Conservation (phyloP, 2,888 invertebrate genomes). For the Prionchulus punctatus region DNA sequence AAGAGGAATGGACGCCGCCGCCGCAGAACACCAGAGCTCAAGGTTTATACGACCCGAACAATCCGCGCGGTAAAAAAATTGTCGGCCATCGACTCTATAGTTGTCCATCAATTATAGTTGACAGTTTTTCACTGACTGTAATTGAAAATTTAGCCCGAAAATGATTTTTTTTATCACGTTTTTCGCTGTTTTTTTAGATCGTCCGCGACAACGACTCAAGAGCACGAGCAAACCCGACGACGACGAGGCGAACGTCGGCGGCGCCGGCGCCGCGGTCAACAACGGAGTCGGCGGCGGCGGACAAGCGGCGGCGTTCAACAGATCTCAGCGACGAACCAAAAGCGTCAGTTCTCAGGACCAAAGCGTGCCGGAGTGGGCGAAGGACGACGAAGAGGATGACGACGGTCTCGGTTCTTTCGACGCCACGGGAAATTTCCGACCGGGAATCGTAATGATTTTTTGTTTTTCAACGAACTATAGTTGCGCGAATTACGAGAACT, state of each 20-base stretch:
- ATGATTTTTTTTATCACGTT: not conserved
- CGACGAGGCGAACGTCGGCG: not conserved
- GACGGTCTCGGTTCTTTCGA: constrained; percentile 1
- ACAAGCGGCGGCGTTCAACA: constrained; percentile 4
- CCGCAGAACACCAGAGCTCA: constrained; percentile 20
- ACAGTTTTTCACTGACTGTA: too few relatives aligned
- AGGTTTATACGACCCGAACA: constrained; percentile 17
- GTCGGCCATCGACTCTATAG: too few relatives aligned
- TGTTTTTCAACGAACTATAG: too few relatives aligned
- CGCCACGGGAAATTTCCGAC: constrained; percentile 2
- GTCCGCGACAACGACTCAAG: constrained; percentile 16
- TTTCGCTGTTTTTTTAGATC: constrained; percentile 11
- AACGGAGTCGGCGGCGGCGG: not conserved
- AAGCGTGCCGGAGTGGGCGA: constrained; percentile 15
- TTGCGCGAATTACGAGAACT: too few relatives aligned
- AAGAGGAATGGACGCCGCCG: constrained; percentile 8
- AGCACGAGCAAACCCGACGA: constrained; percentile 15
- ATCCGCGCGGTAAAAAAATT: not conserved
- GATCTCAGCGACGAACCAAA: not conserved
- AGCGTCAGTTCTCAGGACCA: not conserved
- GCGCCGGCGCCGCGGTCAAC: not conserved
- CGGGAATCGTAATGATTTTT: too few relatives aligned
- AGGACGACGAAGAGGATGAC: constrained; percentile 11
- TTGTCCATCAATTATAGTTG: too few relatives aligned
- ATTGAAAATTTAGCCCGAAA: not conserved